Conservation (phyloP, 2,113 vertebrate genomes). For the Laticauda laticaudata region DNA sequence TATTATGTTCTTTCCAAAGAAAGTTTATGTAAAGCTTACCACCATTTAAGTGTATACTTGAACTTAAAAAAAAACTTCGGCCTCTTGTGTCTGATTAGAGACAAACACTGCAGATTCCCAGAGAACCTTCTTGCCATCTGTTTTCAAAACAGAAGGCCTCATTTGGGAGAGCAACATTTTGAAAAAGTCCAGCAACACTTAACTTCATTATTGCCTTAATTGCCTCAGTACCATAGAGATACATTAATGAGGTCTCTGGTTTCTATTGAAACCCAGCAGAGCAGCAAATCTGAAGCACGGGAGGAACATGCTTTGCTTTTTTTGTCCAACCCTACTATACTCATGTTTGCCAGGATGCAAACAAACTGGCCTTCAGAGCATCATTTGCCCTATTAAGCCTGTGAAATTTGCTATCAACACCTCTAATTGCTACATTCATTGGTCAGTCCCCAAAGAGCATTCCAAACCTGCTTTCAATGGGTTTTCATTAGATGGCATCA, state of each 20-base stretch:
- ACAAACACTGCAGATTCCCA: slow-evolving; percentile 37
- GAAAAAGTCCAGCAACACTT: slow-evolving; percentile 41
- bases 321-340: slow-evolving; percentile 4
- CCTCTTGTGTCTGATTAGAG: slow-evolving; percentile 45
- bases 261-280: slow-evolving; percentile 36
- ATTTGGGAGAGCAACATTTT: slow-evolving; percentile 31
- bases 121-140: slow-evolving; percentile 31
- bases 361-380: slow-evolving; percentile 23
- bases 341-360: not conserved
- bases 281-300: slow-evolving; percentile 40
- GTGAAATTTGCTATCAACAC: slow-evolving; percentile 59
- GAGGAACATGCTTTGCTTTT: not conserved
- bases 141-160: slow-evolving; percentile 42
- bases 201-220: slow-evolving; percentile 42
- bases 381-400: slow-evolving; percentile 44
- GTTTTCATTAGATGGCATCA: slow-evolving; percentile 36
- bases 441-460: slow-evolving; percentile 31
- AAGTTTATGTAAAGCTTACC: not conserved
- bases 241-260: slow-evolving; percentile 55
- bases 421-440: slow-evolving; percentile 58
- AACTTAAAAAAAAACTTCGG: slow-evolving; percentile 30
- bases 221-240: slow-evolving; percentile 4
- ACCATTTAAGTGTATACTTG: accelerated
- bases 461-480: slow-evolving; percentile 40
- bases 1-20: not conserved